Evolutionary conservation across 2,888 invertebrate genomes (phyloP).

Genomic region (Mactromeris polynyma): DNA sequence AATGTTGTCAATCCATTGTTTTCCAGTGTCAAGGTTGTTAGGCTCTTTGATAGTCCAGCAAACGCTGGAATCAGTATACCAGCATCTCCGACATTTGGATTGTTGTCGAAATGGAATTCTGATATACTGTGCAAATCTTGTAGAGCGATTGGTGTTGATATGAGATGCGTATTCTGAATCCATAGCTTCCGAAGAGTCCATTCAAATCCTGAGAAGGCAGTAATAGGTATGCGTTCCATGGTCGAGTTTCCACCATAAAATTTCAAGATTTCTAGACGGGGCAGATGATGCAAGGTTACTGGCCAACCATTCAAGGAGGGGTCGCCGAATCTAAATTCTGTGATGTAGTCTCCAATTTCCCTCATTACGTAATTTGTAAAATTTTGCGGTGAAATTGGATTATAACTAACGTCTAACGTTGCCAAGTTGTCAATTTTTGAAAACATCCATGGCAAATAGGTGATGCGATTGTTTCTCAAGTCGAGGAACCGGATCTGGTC

Average conservation of each 20-base stretch:
- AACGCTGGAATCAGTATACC: constrained; percentile 72
- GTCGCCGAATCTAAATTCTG: constrained; percentile 69
- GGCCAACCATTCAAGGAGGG: constrained; percentile 62
- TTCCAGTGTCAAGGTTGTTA: constrained; percentile 59
- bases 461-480: constrained; percentile 56
- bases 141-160: constrained; percentile 65
- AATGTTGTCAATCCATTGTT: constrained; percentile 69
- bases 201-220: constrained; percentile 70
- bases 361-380: constrained; percentile 58
- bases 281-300: constrained; percentile 61
- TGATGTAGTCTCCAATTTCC: constrained; percentile 62
- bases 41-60: constrained; percentile 48
- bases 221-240: constrained; percentile 57
- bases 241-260: constrained; percentile 54
- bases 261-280: constrained; percentile 49
- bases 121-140: constrained; percentile 53
- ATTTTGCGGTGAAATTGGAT: constrained; percentile 43
- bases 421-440: constrained; percentile 47
- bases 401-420: constrained; percentile 58
- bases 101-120: constrained; percentile 72
- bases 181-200: constrained; percentile 61
- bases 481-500: constrained; percentile 51
- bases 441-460: constrained; percentile 40
- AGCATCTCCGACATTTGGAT: constrained; percentile 62
- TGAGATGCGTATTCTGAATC: constrained; percentile 64